phyloP scores from a whole-genome alignment of 2,797 vertebrate species.

The Pogonophryne albipinna region DNA sequence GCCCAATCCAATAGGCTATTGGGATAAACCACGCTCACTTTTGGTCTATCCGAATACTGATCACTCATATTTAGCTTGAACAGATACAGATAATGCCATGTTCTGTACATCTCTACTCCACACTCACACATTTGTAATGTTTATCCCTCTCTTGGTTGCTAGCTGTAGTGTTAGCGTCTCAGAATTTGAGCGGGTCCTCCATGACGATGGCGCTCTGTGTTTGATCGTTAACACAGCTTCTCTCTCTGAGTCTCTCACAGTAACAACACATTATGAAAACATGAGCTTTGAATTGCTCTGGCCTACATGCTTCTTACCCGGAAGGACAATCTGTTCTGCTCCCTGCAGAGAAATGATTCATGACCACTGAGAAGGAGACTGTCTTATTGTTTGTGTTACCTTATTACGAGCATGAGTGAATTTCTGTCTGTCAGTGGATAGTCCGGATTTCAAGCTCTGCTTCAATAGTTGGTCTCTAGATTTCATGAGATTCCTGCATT shows the following conservation, averaged over 20 bases:
- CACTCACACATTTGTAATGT: background rate
- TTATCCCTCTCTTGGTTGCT: background rate
- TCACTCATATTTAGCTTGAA: no score
- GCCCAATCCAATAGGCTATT: no score
- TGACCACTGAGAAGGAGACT: conserved; percentile 13
- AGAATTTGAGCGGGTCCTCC: conserved; percentile 4
- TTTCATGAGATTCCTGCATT: no score
- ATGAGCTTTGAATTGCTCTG: conserved; percentile 58
- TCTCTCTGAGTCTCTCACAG: conserved; percentile 7
- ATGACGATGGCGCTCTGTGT: conserved; percentile 24
- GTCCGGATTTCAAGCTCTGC: no score
- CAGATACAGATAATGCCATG: no score
- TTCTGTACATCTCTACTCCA: no score
- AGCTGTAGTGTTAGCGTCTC: background rate
- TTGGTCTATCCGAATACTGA: no score
- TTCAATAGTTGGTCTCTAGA: no score
- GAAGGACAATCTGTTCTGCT: conserved; percentile 50
- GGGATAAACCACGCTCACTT: no score
- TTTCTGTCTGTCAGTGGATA: no score
- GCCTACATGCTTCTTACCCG: conserved; percentile 53
- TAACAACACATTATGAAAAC: conserved; percentile 40
- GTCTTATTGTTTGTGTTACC: background rate
- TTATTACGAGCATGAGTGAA: no score
- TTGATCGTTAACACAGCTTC: conserved; percentile 14
- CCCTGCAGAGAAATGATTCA: conserved; percentile 65